Evolutionary conservation across 2,888 invertebrate species (phyloP).

Genomic region (Ditylenchus weischeri): DNA sequence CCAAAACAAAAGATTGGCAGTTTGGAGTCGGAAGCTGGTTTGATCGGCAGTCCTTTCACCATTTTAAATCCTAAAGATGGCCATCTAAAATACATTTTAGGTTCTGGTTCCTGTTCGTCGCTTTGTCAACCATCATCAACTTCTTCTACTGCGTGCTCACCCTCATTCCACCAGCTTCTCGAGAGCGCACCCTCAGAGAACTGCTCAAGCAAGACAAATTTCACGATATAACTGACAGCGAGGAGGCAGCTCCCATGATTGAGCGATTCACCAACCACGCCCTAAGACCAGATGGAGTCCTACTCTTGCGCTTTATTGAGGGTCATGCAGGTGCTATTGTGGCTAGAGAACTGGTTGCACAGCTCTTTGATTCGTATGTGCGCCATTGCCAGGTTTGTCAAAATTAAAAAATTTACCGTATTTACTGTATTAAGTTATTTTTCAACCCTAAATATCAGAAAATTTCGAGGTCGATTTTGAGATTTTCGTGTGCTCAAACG

Average conservation of each 20-base stretch:
- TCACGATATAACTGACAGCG: constrained; percentile 23
- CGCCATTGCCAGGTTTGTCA: constrained; percentile 14
- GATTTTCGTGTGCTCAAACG: too few relatives aligned
- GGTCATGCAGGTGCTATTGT: constrained; percentile 59
- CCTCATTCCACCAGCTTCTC: constrained; percentile 34
- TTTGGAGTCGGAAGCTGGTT: too few relatives aligned
- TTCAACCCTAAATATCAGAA: too few relatives aligned
- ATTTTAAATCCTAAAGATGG: too few relatives aligned
- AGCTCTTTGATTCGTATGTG: constrained; percentile 49
- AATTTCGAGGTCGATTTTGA: too few relatives aligned
- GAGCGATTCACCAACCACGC: constrained; percentile 42
- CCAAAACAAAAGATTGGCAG: too few relatives aligned
- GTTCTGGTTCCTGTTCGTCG: constrained; percentile 63
- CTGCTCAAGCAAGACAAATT: constrained; percentile 35
- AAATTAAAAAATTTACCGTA: too few relatives aligned
- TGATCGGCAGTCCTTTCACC: too few relatives aligned
- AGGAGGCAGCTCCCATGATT: constrained; percentile 31
- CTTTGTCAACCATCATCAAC: constrained; percentile 60
- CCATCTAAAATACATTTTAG: constrained; percentile 37
- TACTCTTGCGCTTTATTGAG: constrained; percentile 57
- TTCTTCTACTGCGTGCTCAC: constrained; percentile 61
- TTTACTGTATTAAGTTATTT: too few relatives aligned
- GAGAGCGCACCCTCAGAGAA: constrained; percentile 33
- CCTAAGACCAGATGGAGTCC: constrained; percentile 55
- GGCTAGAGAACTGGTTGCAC: constrained; percentile 49